A percentile compares a stretch with the other conserved stretches of the same genome.
phyloP scores from a whole-genome alignment of 2,113 vertebrate species.

The Cromileptes altivelis region DNA sequence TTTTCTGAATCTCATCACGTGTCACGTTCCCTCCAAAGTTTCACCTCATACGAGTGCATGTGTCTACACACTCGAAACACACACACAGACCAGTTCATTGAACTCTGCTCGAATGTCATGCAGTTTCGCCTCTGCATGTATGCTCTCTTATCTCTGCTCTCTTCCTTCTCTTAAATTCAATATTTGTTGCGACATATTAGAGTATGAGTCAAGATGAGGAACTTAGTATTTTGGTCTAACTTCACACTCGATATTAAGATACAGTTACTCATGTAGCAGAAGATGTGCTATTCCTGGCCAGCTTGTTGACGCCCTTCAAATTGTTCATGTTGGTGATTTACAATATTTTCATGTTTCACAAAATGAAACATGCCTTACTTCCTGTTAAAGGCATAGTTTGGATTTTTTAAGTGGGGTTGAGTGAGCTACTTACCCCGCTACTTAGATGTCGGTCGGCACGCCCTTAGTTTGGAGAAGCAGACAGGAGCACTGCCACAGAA shows the following conservation, averaged over 20 bases:
- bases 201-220: slow-evolving; percentile 53
- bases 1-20: slow-evolving; percentile 18
- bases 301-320: slow-evolving; percentile 35
- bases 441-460: too few relatives aligned
- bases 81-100: slow-evolving; percentile 41
- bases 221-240: slow-evolving; percentile 29
- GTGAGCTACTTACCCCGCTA: too few relatives aligned
- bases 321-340: slow-evolving; percentile 20
- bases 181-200: slow-evolving; percentile 26
- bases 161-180: slow-evolving; percentile 34
- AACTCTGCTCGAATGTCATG: slow-evolving; percentile 60
- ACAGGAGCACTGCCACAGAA: too few relatives aligned
- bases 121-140: slow-evolving; percentile 41
- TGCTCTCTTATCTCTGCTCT: slow-evolving; percentile 24
- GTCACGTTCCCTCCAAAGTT: slow-evolving; percentile 25
- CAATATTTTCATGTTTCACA: slow-evolving; percentile 14
- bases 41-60: neutral
- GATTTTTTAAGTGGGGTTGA: too few relatives aligned
- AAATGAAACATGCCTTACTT: neutral
- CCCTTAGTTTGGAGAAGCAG: too few relatives aligned
- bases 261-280: slow-evolving; percentile 51
- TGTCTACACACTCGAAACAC: neutral
- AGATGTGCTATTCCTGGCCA: slow-evolving; percentile 23
- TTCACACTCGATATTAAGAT: slow-evolving; percentile 70
- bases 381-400: neutral